A percentile compares a stretch with the other conserved stretches of the same genome.
Evolutionary conservation across 2,113 vertebrate genomes (phyloP).

Genomic region (Sciurus niger): DNA sequence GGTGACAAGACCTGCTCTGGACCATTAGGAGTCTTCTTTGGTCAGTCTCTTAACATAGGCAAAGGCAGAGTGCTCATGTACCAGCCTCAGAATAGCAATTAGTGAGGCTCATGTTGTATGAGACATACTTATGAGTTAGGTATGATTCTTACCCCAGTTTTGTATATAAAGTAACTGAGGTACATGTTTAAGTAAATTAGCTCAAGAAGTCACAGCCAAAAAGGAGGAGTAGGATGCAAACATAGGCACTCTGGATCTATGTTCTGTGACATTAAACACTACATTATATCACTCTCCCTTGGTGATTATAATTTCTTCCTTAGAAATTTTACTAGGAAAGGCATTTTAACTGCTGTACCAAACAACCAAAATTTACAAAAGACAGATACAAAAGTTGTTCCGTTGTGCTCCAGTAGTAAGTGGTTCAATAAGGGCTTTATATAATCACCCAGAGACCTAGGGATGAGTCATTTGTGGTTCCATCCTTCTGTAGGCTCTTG

Average conservation of each 20-base stretch:
- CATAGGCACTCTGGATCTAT: neutral
- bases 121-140: neutral
- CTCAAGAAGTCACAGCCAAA: neutral
- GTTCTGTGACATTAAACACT: neutral
- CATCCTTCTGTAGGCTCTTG: neutral
- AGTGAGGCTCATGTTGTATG: neutral
- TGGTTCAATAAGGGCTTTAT: neutral
- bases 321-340: neutral
- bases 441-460: neutral
- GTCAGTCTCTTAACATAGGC: neutral
- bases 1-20: neutral
- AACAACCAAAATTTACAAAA: neutral
- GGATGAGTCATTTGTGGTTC: neutral
- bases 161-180: conserved; percentile 17
- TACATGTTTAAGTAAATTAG: neutral
- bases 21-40: neutral
- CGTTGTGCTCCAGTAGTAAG: neutral
- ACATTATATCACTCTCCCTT: neutral
- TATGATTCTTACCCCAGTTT: neutral
- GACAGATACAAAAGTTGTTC: neutral
- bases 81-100: neutral
- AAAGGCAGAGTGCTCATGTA: neutral
- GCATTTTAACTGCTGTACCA: neutral
- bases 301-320: neutral
- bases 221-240: neutral